A percentile compares a stretch with the other conserved stretches of the same genome.
Evolutionary conservation across 92 coral and sea anemone species (phyloP).

Genomic region (Epizoanthus illoricatus): DNA sequence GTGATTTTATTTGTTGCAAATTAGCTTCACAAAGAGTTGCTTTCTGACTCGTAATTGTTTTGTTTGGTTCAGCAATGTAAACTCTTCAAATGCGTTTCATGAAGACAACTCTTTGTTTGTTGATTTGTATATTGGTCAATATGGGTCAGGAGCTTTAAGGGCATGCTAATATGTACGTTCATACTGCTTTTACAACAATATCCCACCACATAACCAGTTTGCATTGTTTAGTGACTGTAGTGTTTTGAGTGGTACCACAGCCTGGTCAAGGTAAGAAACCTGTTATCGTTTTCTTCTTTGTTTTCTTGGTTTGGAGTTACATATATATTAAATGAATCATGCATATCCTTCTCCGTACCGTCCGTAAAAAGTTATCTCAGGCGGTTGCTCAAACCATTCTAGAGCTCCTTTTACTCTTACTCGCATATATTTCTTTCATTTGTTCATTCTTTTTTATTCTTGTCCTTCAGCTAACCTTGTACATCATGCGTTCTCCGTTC

Average conservation of each 20-base stretch:
- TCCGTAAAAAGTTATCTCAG: too few relatives aligned
- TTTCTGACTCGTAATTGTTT: neutral
- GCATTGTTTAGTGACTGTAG: neutral
- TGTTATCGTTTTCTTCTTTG: neutral
- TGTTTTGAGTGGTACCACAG: neutral
- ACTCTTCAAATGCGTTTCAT: neutral
- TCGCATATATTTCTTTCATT: neutral
- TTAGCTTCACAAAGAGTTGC: neutral
- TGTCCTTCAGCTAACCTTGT: neutral
- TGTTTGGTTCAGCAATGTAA: neutral
- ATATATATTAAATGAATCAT: neutral
- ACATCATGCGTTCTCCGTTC: neutral
- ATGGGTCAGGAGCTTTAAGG: slow-evolving; percentile 38
- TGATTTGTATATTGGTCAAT: neutral
- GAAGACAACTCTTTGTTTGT: neutral
- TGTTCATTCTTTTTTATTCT: neutral
- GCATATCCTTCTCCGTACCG: too few relatives aligned
- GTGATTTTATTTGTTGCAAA: neutral
- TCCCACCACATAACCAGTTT: neutral
- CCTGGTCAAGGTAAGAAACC: neutral
- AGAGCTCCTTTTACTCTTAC: neutral
- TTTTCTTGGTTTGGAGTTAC: neutral
- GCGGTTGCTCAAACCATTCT: neutral
- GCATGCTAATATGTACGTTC: neutral
- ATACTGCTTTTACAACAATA: neutral